Evolutionary conservation across 2,797 vertebrate species (phyloP).

Genomic region (Sus cebifrons): DNA sequence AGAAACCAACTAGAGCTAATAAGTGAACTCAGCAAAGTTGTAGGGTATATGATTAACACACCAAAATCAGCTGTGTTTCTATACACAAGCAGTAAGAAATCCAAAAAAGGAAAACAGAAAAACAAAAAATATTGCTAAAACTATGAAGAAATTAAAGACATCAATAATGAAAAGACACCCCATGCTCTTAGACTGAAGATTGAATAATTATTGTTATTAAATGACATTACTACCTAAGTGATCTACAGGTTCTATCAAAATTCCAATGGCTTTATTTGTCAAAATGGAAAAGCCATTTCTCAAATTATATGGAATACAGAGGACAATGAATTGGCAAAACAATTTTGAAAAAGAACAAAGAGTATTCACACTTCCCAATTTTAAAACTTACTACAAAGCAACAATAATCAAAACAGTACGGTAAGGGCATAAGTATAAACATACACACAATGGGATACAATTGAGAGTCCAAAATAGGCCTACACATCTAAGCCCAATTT

Average conservation of each 20-base stretch:
- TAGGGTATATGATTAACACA: neutral
- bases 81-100: neutral
- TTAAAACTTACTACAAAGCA: neutral
- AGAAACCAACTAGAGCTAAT: neutral
- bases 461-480: neutral
- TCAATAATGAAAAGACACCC: neutral
- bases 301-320: neutral
- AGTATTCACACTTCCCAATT: neutral
- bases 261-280: neutral
- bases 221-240: neutral
- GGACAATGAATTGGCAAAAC: neutral
- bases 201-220: neutral
- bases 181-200: neutral
- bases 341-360: neutral
- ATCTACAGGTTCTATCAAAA: neutral
- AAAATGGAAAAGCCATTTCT: neutral
- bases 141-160: neutral
- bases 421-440: neutral
- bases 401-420: neutral
- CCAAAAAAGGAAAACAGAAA: neutral
- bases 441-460: neutral
- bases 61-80: neutral
- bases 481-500: neutral
- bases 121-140: neutral
- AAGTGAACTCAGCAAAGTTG: neutral